Base-by-base conservation (phyloP, 2,797 vertebrate genomes). In the Amblyopsis hoosieri region DNA sequence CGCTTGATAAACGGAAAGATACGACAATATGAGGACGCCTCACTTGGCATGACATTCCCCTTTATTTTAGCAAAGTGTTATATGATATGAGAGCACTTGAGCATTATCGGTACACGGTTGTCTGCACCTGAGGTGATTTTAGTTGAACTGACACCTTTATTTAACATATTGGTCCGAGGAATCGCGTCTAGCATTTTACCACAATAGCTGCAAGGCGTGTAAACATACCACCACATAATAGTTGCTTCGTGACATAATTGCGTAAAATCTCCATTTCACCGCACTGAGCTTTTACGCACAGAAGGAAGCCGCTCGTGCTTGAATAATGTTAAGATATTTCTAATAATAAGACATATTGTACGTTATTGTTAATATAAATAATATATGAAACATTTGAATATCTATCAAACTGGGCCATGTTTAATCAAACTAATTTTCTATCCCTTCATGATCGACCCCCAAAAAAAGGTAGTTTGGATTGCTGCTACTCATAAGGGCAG, bases 1-100 rank as follows among this genome's bases (percentile, higher is more conserved):
- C 69, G 74, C 87, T 88, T 72, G 67, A 86, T 83, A 84, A 89
- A 89, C 84, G 82, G 53, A 17, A 61, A 80, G 81, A 79, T 78
- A 74, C 60, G 60, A 67, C 53, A 33, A 74, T 66, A 58, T 60
- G 42, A 45, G 55, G 31, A 33, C 51, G 59, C 67, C 72, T 64
- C 14, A 37, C 51, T 59, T 50, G 23, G 7, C 15, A 10, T 51
- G 59, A 42, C 15, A 12, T 15, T 19, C 13, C 15, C 58, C 57
- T 65, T 49, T 74, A 66, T 45, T 77, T 64, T 68, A 72, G 73
- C 67, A 66, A 55, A 72, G 3, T 85, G 79, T 84, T 75, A 82
- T 82, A 69, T 76, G 78, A 80, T 79, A 78, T 69, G 72, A 29
- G 23, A 29, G 23, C 23, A 29, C 23, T 29, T 3, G 23, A 80